phyloP scores from a whole-genome alignment of 2,888 invertebrate species.

The Drosophila imparisetae region DNA sequence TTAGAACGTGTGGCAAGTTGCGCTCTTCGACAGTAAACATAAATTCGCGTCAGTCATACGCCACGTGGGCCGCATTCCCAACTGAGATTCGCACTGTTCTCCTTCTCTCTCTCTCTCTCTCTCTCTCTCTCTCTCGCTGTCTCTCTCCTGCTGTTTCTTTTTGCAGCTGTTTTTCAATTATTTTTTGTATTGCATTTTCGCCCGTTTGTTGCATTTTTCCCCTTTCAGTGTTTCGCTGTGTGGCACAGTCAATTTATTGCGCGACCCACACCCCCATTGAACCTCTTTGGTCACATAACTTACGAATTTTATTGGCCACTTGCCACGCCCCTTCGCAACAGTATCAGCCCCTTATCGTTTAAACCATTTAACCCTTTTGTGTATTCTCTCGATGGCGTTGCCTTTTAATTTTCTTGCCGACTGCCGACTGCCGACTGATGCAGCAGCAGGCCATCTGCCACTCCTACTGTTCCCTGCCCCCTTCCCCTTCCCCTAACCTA shows the following conservation, averaged over 20 bases:
- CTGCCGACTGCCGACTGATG: slow-evolving; percentile 26
- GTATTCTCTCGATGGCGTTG: slow-evolving; percentile 56
- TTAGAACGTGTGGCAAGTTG: slow-evolving; percentile 76
- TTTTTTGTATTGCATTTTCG: slow-evolving; percentile 31
- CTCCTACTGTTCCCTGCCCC: not conserved
- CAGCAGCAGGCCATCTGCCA: slow-evolving; percentile 32
- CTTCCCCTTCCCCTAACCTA: rapidly evolving
- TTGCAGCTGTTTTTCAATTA: slow-evolving; percentile 29
- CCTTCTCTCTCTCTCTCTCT: not conserved
- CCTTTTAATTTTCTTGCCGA: slow-evolving; percentile 68
- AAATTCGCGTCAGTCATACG: slow-evolving; percentile 80
- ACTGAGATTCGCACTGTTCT: slow-evolving; percentile 43
- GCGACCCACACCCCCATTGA: slow-evolving; percentile 8
- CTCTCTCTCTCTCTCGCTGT: not conserved
- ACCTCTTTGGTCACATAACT: slow-evolving; percentile 56
- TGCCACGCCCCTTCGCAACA: slow-evolving; percentile 37
- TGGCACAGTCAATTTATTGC: slow-evolving; percentile 60
- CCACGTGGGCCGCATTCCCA: slow-evolving; percentile 71
- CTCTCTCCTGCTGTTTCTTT: not conserved
- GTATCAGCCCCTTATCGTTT: slow-evolving; percentile 37
- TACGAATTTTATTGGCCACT: slow-evolving; percentile 74
- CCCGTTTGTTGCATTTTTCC: slow-evolving; percentile 16
- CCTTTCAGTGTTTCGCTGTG: slow-evolving; percentile 11
- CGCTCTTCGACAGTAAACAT: slow-evolving; percentile 65
- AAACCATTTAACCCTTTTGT: slow-evolving; percentile 79